phyloP scores from a whole-genome alignment of 2,113 vertebrate species.

The Toxostoma redivivum region DNA sequence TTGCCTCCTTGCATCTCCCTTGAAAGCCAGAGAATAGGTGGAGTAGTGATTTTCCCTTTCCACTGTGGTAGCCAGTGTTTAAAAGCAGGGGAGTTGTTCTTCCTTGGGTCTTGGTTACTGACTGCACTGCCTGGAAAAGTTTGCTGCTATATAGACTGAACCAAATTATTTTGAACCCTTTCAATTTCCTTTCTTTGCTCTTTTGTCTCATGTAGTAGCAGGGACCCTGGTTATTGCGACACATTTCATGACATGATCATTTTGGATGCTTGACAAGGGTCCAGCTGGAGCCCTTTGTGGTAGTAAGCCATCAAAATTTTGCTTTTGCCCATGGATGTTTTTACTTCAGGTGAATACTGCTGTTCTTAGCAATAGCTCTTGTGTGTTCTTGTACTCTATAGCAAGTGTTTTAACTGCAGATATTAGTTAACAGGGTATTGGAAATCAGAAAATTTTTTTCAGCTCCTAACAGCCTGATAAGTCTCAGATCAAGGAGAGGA shows the following conservation, averaged over 20 bases:
- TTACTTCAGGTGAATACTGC: neutral
- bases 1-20: neutral
- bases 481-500: neutral
- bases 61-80: neutral
- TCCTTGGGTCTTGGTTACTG: neutral
- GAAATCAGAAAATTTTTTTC: neutral
- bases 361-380: neutral
- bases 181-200: neutral
- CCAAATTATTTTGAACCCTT: neutral
- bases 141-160: neutral
- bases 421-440: neutral
- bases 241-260: accelerated
- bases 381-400: neutral
- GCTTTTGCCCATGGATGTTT: neutral
- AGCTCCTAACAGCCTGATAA: neutral
- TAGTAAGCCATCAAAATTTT: neutral
- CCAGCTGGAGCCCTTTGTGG: neutral
- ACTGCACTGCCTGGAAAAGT: neutral
- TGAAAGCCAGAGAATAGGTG: slow-evolving; percentile 1
- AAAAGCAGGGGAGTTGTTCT: slow-evolving; percentile 21
- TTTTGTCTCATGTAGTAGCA: neutral
- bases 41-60: slow-evolving; percentile 32
- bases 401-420: neutral
- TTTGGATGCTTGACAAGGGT: neutral
- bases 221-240: neutral